These are phyloP conservation scores for Aplysia californica DNA, from an alignment of 1,140 invertebrate genomes.

Conservation along the genomic window DNA sequence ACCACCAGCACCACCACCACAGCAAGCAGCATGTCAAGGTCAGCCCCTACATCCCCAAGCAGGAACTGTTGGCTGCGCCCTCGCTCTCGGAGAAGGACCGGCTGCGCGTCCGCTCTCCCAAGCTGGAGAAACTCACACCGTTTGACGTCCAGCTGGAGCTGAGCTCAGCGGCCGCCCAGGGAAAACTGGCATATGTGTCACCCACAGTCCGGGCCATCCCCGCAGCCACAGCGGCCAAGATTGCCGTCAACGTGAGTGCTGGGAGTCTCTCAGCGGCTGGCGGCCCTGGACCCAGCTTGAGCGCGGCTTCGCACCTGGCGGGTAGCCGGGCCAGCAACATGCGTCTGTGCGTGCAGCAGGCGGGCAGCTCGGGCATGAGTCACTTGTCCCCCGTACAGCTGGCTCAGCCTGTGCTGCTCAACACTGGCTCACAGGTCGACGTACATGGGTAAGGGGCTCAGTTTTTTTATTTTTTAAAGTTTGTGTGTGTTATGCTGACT, in stretches of 20 bases:
- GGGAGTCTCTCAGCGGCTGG: constrained; percentile 32
- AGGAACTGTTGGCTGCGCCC: constrained; percentile 36
- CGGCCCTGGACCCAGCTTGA: background rate
- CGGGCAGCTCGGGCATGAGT: constrained; percentile 39
- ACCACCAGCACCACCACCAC: too few species aligned
- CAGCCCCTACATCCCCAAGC: constrained; percentile 54
- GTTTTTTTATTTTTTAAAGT: too few species aligned
- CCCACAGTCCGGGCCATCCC: constrained; percentile 53
- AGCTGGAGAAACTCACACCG: constrained; percentile 45
- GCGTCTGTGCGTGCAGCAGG: constrained; percentile 30
- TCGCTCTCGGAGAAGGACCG: constrained; percentile 8
- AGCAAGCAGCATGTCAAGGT: constrained; percentile 52
- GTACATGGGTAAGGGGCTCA: constrained; percentile 53
- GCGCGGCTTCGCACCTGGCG: constrained; percentile 30
- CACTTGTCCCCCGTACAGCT: constrained; percentile 63
- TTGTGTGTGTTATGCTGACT: too few species aligned
- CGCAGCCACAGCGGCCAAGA: constrained; percentile 38
- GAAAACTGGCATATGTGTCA: constrained; percentile 62
- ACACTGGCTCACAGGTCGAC: constrained; percentile 55
- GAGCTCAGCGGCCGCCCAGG: constrained; percentile 54
- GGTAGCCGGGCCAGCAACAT: background rate
- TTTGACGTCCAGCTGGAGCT: constrained; percentile 54
- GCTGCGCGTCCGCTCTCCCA: constrained; percentile 40
- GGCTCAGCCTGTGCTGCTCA: constrained; percentile 62
- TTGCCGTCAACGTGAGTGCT: constrained; percentile 17